Evolutionary conservation across 1,140 invertebrate genomes (phyloP).

Genomic region (Pygmarrhopalites habei): DNA sequence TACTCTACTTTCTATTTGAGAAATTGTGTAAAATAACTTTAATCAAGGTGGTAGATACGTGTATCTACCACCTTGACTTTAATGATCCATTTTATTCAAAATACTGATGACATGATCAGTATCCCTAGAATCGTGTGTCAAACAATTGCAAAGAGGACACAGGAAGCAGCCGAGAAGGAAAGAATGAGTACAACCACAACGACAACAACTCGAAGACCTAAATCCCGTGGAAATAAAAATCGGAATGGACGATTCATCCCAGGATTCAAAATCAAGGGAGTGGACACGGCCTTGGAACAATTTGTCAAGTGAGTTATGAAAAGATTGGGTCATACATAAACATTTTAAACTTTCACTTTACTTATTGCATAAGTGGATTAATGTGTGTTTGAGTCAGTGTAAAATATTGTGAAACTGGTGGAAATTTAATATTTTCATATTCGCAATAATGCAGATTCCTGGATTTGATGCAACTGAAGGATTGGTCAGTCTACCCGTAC

Average conservation of each 20-base stretch:
- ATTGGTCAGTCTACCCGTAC: constrained; percentile 37
- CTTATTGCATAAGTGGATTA: too few relatives aligned
- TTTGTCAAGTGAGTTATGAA: constrained; percentile 36
- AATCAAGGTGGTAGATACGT: too few relatives aligned
- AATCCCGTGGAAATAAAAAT: neutral
- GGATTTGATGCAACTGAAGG: constrained; percentile 36
- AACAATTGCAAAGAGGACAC: constrained; percentile 30
- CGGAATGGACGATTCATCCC: constrained; percentile 6
- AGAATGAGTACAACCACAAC: constrained; percentile 14
- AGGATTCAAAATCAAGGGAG: constrained; percentile 31
- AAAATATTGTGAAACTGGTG: too few relatives aligned
- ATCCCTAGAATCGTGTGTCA: constrained; percentile 37
- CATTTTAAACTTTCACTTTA: too few relatives aligned
- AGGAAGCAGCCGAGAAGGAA: constrained; percentile 15
- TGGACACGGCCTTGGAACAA: constrained; percentile 34
- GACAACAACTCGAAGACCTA: constrained; percentile 10
- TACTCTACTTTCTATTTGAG: too few relatives aligned
- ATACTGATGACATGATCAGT: too few relatives aligned
- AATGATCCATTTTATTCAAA: too few relatives aligned
- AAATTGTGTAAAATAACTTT: too few relatives aligned
- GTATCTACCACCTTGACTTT: too few relatives aligned
- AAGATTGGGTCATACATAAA: too few relatives aligned
- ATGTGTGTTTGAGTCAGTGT: too few relatives aligned
- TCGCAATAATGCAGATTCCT: constrained; percentile 34
- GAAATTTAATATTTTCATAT: too few relatives aligned